Conservation (phyloP, 2,888 invertebrate genomes). For the Cremastinae sp. region DNA sequence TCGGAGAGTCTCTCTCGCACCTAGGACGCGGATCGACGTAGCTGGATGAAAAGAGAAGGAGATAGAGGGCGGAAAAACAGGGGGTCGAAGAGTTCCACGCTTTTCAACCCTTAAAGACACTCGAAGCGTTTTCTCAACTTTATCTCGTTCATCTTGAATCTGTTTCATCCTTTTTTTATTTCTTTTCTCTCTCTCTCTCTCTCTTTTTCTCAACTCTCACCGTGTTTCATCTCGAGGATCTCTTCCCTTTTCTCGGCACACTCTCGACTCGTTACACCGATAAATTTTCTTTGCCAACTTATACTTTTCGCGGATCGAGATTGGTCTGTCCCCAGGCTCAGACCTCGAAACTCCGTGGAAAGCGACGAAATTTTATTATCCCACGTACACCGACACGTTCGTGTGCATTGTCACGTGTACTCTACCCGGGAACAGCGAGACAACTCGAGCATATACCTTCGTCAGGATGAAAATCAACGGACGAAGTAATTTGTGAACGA, state of each 20-base stretch:
- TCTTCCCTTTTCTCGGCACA: slow-evolving; percentile 7
- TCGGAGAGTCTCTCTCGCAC: slow-evolving; percentile 43
- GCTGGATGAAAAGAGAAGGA: slow-evolving; percentile 13
- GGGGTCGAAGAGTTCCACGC: neutral
- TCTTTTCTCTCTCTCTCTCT: slow-evolving; percentile 4
- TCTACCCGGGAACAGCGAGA: neutral
- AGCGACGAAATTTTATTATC: slow-evolving; percentile 51
- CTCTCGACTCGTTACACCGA: slow-evolving; percentile 32
- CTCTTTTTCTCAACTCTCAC: slow-evolving; percentile 7
- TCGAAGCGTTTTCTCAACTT: slow-evolving; percentile 55
- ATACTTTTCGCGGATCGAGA: slow-evolving; percentile 43
- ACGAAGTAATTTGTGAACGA: slow-evolving; percentile 38
- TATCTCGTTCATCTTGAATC: slow-evolving; percentile 25
- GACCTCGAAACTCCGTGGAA: slow-evolving; percentile 22
- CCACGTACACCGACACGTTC: neutral
- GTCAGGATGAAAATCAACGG: slow-evolving; percentile 32
- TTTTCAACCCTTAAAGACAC: slow-evolving; percentile 42
- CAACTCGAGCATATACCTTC: neutral
- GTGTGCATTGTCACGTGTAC: no score
- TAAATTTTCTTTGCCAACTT: slow-evolving; percentile 35
- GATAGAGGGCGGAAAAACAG: slow-evolving; percentile 11
- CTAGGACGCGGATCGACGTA: slow-evolving; percentile 54
- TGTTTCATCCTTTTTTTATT: slow-evolving; percentile 2
- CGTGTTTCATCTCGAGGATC: slow-evolving; percentile 29
- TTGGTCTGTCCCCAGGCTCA: slow-evolving; percentile 2